Base-by-base conservation (phyloP, 2,797 vertebrate genomes). In the Rhinella marina region DNA sequence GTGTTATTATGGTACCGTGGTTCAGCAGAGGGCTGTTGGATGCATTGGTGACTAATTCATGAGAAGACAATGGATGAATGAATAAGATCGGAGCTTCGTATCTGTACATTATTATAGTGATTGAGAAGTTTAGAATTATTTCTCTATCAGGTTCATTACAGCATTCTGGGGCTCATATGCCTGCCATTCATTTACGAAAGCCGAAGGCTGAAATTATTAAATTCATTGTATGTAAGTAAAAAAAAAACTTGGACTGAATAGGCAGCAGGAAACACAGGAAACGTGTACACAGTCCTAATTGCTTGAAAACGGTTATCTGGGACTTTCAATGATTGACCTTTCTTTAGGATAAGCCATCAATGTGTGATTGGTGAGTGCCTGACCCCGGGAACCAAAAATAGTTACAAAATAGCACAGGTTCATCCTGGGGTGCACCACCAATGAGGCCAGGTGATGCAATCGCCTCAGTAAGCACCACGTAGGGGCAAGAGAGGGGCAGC, bases 1-100 rank as follows among this genome's bases (percentile, higher is more conserved):
- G 72, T 75, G 5, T 84, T 84, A 75, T 76, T 76, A 84, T 84
- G 5, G 32, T 48, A 76, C 70, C 19, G 27, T 75, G 17, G 72
- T 59, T 84, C 54, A 73, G 68, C 3, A 19, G 27, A 59, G 54
- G 29, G 54, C 54, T 73, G 70, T 59, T 73, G 19, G 54, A 59
- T 59, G 61, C 32, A 29, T 16, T 3, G 50, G 72, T 84, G 41
- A 59, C 54, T 75, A 72, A 81, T 84, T 84, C 68, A 59, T 59
- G 68, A 73, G 72, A 75, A 41, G 68, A 84, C 82, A 84, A 84
- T 59, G 29, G 82, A 61, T 84, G 68, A 50, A 82, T 70, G 64
- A 84, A 75, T 57, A 84, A 59, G 57, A 84, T n/a, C 52, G 41
- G 41, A 19, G 32, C 32, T n/a, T 57, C 21, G 25, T 76, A 84